These are phyloP conservation scores for Neodiprion fabricii DNA, from an alignment of 1,140 invertebrate species.

Conservation along the genomic window DNA sequence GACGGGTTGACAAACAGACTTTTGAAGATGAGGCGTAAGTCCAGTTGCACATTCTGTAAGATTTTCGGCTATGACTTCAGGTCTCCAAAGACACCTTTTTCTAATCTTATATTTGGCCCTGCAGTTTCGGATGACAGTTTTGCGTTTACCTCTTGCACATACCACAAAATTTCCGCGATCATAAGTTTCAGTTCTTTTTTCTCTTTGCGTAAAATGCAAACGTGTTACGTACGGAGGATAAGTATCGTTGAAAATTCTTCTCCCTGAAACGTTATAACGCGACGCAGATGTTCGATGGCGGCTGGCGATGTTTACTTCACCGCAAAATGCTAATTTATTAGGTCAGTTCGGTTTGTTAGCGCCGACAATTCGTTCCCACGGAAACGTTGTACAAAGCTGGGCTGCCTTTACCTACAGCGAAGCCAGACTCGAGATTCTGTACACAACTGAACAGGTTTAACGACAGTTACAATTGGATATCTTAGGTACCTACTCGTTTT, in stretches of 20 bases:
- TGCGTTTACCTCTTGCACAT: neutral
- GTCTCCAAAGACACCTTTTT: too few relatives aligned
- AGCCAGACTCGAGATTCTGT: neutral
- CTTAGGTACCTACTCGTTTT: too few relatives aligned
- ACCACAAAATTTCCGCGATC: too few relatives aligned
- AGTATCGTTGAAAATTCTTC: neutral
- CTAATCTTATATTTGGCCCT: too few relatives aligned
- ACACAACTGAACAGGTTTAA: too few relatives aligned
- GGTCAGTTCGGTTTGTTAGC: conserved; percentile 43
- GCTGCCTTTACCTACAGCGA: conserved; percentile 1
- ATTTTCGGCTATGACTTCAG: neutral
- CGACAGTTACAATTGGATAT: too few relatives aligned
- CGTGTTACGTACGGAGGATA: neutral
- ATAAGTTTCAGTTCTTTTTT: too few relatives aligned
- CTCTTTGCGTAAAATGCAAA: too few relatives aligned
- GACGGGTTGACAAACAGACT: conserved; percentile 37
- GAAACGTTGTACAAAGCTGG: conserved; percentile 19
- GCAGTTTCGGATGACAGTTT: neutral
- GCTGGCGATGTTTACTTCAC: conserved; percentile 33
- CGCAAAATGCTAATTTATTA: conserved; percentile 48
- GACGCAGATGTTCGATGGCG: conserved; percentile 24
- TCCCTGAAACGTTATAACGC: neutral
- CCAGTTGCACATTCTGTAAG: neutral
- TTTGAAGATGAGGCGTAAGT: conserved; percentile 49
- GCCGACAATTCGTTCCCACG: conserved; percentile 33